Base-by-base conservation (phyloP, 2,797 vertebrate species). In the Oceanodroma leucorhoa region DNA sequence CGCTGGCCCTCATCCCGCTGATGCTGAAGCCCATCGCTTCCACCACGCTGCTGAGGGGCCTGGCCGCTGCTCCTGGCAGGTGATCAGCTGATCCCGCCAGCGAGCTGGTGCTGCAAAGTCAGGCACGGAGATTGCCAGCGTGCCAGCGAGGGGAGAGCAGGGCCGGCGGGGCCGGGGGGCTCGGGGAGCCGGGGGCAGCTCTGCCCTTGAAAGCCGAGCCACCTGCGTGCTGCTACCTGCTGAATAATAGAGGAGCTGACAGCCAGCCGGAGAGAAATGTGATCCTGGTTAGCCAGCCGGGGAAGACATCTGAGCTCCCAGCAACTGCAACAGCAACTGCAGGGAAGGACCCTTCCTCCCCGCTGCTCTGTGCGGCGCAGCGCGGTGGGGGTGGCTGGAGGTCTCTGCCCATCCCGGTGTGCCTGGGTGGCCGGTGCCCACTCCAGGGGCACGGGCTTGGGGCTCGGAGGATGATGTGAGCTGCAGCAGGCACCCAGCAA, bases 211-310 rank as follows among this genome's bases (percentile, higher is more conserved):
- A 96, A 97, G 65, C 76, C 2, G 51, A 97, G 90, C 93, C 95
- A 95, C 96, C 94, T 77, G 94, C 84, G 2, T 17, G 18, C 88
- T 90, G 92, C 94, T 96, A 95, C 95, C 93, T 97, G 94, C 94
- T 96, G 93, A 97, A 97, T 95, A 94, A 97, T 95, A 96, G 80
- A 97, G 77, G 90, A 96, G 84, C 92, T 69, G 80, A 34, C 85
- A 85, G 91, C 41, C 94, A 72, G 94, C 57, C 3, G 41, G 69
- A 87, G 87, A 82, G 95, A 96, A 97, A 97, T 62, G 83, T 36
- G 93, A 97, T 94, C 90, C 83, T 20, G 73, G 53, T 7, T 71
- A 91, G 89, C 58, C 88, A 18, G 90, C 90, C 14, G 3, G 53
- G 66, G 75, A 61, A 92, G 95, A 93, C 83, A 96, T 72, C 87